Evolutionary conservation across 2,797 vertebrate genomes (phyloP).

Genomic region (Rhabdophis nuchalis): DNA sequence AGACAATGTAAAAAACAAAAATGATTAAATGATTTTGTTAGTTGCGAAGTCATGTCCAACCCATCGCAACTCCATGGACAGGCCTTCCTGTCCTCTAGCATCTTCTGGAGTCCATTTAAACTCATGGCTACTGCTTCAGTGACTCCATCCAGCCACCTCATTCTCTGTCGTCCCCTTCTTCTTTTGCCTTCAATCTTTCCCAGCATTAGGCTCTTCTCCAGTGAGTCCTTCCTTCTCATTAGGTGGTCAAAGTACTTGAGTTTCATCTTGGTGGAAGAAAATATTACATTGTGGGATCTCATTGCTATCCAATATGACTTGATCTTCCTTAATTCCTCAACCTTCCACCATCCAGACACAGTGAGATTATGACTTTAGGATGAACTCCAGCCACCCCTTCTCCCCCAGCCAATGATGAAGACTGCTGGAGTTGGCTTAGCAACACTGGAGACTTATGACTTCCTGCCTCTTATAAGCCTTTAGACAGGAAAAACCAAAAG

Average conservation of each 20-base stretch:
- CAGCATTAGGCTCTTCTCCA: too few species aligned
- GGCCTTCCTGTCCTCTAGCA: too few species aligned
- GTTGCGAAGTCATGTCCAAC: too few species aligned
- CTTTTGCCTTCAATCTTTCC: too few species aligned
- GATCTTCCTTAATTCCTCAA: not conserved
- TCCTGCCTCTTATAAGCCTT: not conserved
- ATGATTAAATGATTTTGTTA: not conserved
- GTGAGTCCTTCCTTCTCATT: too few species aligned
- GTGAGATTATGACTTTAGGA: not conserved
- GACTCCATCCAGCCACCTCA: too few species aligned
- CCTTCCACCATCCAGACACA: not conserved
- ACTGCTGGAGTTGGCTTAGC: not conserved
- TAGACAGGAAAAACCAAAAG: not conserved
- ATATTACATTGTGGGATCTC: not conserved
- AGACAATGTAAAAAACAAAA: not conserved
- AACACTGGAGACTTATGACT: not conserved
- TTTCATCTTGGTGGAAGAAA: not conserved
- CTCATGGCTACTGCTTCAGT: too few species aligned
- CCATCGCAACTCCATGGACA: too few species aligned
- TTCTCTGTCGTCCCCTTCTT: too few species aligned
- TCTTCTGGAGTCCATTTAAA: too few species aligned
- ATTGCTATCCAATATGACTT: not conserved
- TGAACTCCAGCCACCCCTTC: not conserved
- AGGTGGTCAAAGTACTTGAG: too few species aligned
- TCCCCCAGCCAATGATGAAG: not conserved